Evolutionary conservation across 64 coral and sea anemone genomes (phyloP).

Genomic region (Astreopora myriophthalma): DNA sequence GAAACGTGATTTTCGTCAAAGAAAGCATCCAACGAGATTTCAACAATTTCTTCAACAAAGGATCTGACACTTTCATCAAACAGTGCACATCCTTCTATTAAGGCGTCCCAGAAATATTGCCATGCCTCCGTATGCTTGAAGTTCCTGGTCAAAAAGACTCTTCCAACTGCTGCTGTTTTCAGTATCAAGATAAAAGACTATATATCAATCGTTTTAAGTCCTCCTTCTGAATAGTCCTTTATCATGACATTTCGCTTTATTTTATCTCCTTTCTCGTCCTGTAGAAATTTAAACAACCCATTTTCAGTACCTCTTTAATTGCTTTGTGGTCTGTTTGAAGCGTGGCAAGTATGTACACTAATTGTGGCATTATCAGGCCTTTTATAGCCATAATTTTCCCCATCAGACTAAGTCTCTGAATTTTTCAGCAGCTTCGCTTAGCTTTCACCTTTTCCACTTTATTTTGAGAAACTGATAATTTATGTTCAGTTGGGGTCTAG

Average conservation of each 20-base stretch:
- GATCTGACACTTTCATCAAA: background rate
- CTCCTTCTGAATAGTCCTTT: background rate
- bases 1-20: background rate
- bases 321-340: background rate
- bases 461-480: background rate
- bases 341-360: background rate
- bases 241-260: background rate
- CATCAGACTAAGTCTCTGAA: background rate
- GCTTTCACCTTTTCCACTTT: background rate
- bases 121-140: background rate
- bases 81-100: background rate
- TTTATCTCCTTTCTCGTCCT: background rate
- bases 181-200: background rate
- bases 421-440: background rate
- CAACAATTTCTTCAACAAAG: background rate
- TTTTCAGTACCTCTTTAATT: background rate
- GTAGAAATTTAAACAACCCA: background rate
- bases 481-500: background rate
- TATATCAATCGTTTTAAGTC: background rate
- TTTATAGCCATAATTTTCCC: background rate
- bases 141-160: background rate
- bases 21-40: background rate
- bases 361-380: background rate
- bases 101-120: background rate
- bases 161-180: background rate